These are phyloP conservation scores for Drosophila parthenogenetica DNA, from an alignment of 2,888 invertebrate genomes.

Conservation along the genomic window DNA sequence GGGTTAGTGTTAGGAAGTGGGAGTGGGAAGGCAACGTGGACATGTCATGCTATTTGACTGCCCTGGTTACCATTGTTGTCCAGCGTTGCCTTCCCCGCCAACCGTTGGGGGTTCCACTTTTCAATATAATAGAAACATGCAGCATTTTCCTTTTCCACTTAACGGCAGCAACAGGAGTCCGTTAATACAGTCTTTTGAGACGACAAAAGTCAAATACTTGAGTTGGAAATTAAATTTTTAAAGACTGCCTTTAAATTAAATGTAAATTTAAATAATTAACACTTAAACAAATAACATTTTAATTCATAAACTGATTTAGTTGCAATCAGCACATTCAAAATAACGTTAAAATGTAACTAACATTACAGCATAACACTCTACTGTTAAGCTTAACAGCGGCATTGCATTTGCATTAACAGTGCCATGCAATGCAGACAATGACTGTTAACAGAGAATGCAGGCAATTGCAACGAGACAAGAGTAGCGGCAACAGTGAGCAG, in stretches of 20 bases:
- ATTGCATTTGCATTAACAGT: conserved; percentile 20
- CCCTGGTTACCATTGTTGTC: conserved; percentile 67
- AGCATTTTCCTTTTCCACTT: conserved; percentile 14
- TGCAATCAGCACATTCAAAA: conserved; percentile 11
- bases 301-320: too few relatives aligned
- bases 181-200: conserved; percentile 7
- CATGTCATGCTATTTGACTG: conserved; percentile 66
- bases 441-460: conserved; percentile 17
- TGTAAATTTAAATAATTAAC: too few relatives aligned
- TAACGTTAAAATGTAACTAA: conserved; percentile 23
- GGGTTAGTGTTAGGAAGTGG: too few relatives aligned
- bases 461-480: conserved; percentile 50
- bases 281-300: too few relatives aligned
- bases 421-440: background rate
- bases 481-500: background rate
- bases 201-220: background rate
- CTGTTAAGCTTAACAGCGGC: background rate
- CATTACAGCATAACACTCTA: conserved; percentile 8
- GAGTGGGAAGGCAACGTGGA: conserved; percentile 11
- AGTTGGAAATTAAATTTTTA: background rate
- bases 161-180: conserved; percentile 26
- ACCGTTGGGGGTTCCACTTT: background rate
- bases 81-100: conserved; percentile 24
- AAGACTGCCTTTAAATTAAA: background rate
- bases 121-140: conserved; percentile 15